phyloP scores from a whole-genome alignment of 2,888 invertebrate species.

The Scelioninae gen. 1 region DNA sequence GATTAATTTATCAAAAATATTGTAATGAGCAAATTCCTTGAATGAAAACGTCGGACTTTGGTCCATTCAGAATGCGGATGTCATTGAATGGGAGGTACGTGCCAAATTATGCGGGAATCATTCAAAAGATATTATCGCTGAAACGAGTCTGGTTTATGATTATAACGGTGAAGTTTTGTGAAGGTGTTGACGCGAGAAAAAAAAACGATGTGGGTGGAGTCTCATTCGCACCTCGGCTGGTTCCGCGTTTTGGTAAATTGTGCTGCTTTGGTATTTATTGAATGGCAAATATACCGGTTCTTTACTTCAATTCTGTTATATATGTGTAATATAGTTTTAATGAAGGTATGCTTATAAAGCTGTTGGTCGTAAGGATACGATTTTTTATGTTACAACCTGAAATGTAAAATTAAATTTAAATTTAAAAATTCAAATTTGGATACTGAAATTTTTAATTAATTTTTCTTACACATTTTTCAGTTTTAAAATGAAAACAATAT shows the following conservation, averaged over 20 bases:
- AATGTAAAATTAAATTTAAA: no score
- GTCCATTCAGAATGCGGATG: conserved; percentile 62
- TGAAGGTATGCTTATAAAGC: background rate
- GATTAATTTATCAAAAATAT: conserved; percentile 58
- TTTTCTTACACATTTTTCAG: no score
- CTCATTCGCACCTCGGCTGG: conserved; percentile 81
- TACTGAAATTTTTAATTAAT: no score
- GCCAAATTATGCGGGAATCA: conserved; percentile 73
- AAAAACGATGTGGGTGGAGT: conserved; percentile 76
- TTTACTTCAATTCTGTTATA: background rate
- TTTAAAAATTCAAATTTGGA: no score
- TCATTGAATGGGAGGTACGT: conserved; percentile 57
- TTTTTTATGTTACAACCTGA: no score
- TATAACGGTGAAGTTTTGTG: conserved; percentile 72
- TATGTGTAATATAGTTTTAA: background rate
- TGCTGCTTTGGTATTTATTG: conserved; percentile 38
- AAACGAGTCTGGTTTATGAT: conserved; percentile 73
- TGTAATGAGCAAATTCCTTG: conserved; percentile 52
- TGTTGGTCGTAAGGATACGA: no score
- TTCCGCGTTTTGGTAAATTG: conserved; percentile 66
- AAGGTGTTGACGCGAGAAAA: conserved; percentile 81
- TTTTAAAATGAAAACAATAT: no score
- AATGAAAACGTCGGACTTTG: conserved; percentile 50
- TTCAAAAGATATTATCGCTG: conserved; percentile 79
- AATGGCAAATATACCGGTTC: background rate